Evolutionary conservation across 2,797 vertebrate species (phyloP), one percentile per base, ranked within the genome.

Genomic region (Huso huso): DNA sequence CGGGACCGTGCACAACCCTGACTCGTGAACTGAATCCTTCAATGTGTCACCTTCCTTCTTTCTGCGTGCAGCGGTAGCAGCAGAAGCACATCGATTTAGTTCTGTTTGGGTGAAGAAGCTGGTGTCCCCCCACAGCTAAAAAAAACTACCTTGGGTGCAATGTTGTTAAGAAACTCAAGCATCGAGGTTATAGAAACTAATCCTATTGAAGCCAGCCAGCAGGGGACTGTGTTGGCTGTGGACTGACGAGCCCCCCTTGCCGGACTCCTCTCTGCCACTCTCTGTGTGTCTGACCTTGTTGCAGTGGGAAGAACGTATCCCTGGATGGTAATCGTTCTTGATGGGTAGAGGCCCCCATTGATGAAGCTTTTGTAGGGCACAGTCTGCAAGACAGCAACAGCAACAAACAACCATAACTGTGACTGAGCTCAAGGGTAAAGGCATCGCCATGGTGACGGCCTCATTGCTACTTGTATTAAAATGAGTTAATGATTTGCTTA

Each of bases 261-360:
- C 8, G 37, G 49, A 50, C 48, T 15, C 18, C 50, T 15, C 68
- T 23, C 15, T 51, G 23, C 23, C 23, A 37, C 23, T 37, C 23
- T 2, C 23, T 37, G 23, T 37, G 23, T 37, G 4, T 37, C 77
- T 10, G 8, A 90, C 88, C 84, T 81, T 11, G 53, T 69, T 18
- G 84, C 83, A 2, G 10, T 58, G 18, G 76, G 76, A 0, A 70
- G 69, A 55, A 84, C 65, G 2, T 67, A 65, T 13, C 87, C 89
- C 64, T 87, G 82, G 70, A 90, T 81, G 8, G 70, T 78, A 70
- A 90, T 81, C 62, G 77, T 81, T 69, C 70, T 77, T 12, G 86
- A 86, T 7, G 71, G 67, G 0, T 1, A 6, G 6, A 90, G 68
- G 70, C 87, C 88, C 64, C 87, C 83, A 8, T 37, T 79, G 67